Conservation (phyloP, 2,888 invertebrate species). For the Synergus laeviventris region DNA sequence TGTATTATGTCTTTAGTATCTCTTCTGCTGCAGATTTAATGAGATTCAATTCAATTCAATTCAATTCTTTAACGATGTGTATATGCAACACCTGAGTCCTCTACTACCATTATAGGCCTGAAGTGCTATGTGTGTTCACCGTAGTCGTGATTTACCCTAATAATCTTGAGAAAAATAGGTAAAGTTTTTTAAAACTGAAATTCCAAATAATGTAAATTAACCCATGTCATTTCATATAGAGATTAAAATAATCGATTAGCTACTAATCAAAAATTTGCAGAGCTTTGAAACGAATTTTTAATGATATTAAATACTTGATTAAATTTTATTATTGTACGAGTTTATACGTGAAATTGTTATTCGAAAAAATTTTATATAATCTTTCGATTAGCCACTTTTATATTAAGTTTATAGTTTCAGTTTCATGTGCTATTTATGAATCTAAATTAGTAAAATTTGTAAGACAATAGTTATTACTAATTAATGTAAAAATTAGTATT, state of each 20-base stretch:
- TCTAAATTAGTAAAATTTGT: background rate
- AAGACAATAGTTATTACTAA: no score
- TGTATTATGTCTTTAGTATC: background rate
- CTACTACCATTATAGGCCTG: background rate
- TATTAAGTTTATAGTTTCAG: background rate
- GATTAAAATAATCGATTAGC: background rate
- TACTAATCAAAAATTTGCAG: background rate
- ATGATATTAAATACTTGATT: background rate
- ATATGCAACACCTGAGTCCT: slow-evolving; percentile 23
- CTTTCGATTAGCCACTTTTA: background rate
- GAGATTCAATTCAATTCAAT: no score
- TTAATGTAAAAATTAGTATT: no score
- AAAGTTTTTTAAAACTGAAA: background rate
- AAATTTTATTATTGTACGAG: background rate
- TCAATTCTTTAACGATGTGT: background rate
- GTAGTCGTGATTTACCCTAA: background rate
- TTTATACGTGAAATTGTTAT: background rate
- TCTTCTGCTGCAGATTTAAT: background rate
- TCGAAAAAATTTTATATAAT: background rate
- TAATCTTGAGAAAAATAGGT: background rate
- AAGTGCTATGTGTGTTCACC: background rate
- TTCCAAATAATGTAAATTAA: background rate
- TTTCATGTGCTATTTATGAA: background rate
- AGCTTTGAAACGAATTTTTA: background rate
- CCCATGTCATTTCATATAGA: background rate